A percentile compares a stretch with the other conserved stretches of the same genome.
Conservation (phyloP, 2,113 vertebrate genomes). For the Azemiops feae region DNA sequence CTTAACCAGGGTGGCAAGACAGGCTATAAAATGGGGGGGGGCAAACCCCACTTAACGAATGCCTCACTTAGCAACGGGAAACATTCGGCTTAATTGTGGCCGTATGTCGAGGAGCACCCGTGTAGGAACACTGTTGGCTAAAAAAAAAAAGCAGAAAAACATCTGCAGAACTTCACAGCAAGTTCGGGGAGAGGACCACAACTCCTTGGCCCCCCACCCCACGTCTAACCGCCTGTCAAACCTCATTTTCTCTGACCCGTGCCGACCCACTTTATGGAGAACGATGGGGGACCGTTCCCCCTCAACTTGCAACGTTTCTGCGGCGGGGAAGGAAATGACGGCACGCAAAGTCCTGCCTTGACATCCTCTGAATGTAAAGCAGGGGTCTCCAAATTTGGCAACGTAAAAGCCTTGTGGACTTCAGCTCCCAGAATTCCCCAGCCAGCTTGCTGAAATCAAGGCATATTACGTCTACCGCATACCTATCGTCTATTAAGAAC, state of each 20-base stretch:
- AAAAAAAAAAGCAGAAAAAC: neutral
- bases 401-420: neutral
- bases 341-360: neutral
- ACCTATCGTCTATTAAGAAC: neutral
- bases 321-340: neutral
- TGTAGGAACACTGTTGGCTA: neutral
- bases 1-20: too few relatives aligned
- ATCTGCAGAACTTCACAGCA: neutral
- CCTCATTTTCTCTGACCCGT: neutral
- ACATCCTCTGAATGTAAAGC: neutral
- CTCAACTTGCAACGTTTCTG: neutral
- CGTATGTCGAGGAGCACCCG: neutral
- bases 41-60: too few relatives aligned
- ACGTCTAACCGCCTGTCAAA: neutral
- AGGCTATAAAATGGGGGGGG: too few relatives aligned
- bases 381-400: too few relatives aligned
- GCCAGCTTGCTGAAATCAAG: neutral
- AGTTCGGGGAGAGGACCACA: neutral
- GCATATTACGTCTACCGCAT: too few relatives aligned
- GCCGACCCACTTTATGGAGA: neutral
- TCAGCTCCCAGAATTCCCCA: neutral
- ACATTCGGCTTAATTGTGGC: neutral
- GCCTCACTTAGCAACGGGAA: neutral
- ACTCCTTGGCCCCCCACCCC: too few relatives aligned
- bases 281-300: neutral